phyloP scores from a whole-genome alignment of 1,140 invertebrate genomes.

The Dolichoris vasculosae region DNA sequence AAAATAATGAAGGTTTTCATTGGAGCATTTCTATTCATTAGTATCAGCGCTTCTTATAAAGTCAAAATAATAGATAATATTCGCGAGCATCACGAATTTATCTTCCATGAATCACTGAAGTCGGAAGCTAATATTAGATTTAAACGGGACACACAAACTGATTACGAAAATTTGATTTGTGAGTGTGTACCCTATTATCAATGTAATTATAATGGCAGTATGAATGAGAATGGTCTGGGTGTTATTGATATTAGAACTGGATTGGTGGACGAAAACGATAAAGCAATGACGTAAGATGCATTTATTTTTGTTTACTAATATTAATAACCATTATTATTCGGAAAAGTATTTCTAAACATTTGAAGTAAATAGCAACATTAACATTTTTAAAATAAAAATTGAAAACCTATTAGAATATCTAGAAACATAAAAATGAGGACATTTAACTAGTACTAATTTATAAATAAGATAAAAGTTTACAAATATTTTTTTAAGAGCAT shows the following conservation, averaged over 20 bases:
- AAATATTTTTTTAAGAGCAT: no score
- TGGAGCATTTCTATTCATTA: background rate
- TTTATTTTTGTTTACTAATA: background rate
- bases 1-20: slow-evolving; percentile 26
- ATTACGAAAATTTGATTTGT: slow-evolving; percentile 60
- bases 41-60: background rate
- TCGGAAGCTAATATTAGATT: background rate
- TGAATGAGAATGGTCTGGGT: slow-evolving; percentile 82
- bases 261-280: slow-evolving; percentile 43
- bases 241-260: slow-evolving; percentile 83
- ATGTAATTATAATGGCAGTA: slow-evolving; percentile 77
- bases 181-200: slow-evolving; percentile 81
- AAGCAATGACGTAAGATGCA: slow-evolving; percentile 12
- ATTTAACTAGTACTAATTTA: no score
- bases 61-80: background rate
- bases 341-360: no score
- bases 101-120: background rate
- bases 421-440: no score
- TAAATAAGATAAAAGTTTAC: no score
- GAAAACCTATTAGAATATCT: no score
- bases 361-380: no score
- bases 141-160: background rate
- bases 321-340: background rate
- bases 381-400: no score
- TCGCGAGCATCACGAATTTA: background rate